A percentile compares a stretch with the other conserved stretches of the same genome.
Conservation (phyloP, 2,797 vertebrate genomes). For the Threskiornis aethiopicus region DNA sequence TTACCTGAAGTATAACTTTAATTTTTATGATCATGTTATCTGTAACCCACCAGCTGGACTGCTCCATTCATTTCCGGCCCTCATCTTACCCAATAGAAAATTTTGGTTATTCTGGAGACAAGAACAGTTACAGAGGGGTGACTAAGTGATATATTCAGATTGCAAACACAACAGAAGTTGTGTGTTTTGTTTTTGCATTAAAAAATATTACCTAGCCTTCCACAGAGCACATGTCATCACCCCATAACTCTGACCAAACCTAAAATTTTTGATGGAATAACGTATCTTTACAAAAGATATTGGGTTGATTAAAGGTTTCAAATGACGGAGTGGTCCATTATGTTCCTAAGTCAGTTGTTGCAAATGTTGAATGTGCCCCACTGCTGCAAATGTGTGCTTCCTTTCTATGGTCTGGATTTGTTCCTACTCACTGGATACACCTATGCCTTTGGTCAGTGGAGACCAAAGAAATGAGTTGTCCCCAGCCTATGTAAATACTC, state of each 20-base stretch:
- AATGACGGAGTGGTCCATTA: neutral
- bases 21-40: slow-evolving; percentile 48
- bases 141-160: neutral
- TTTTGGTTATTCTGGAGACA: neutral
- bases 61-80: neutral
- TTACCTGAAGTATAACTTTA: slow-evolving; percentile 55
- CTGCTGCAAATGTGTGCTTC: neutral
- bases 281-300: neutral
- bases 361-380: neutral
- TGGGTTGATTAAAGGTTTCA: neutral
- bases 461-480: fast-evolving
- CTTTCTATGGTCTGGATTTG: neutral
- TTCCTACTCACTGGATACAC: neutral
- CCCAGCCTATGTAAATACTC: neutral
- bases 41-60: slow-evolving; percentile 50
- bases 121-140: neutral
- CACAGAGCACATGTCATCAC: neutral
- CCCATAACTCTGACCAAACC: neutral
- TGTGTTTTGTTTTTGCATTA: neutral
- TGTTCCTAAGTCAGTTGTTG: neutral
- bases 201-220: neutral
- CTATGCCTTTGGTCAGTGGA: neutral
- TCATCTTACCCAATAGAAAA: neutral
- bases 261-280: neutral
- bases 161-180: neutral